phyloP scores from a whole-genome alignment of 1,140 invertebrate species.

The Drosophila nasuta region DNA sequence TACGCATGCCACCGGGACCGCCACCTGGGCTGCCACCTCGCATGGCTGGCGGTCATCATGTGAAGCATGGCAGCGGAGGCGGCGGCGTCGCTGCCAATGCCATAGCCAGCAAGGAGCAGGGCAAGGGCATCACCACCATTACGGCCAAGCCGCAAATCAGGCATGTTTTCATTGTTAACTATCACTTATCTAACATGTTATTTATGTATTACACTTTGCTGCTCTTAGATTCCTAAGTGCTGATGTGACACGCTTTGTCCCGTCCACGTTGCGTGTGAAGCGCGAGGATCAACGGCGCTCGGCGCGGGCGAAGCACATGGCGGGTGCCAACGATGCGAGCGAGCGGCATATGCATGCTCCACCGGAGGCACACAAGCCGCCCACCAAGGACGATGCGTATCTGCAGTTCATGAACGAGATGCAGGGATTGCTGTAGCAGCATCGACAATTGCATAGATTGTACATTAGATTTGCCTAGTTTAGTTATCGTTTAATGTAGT shows the following conservation, averaged over 20 bases:
- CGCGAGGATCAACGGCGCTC: slow-evolving; percentile 90
- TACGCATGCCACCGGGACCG: slow-evolving; percentile 88
- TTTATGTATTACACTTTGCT: background rate
- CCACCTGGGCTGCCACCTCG: slow-evolving; percentile 88
- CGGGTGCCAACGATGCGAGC: slow-evolving; percentile 60
- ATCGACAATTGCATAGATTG: background rate
- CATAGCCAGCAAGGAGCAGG: slow-evolving; percentile 81
- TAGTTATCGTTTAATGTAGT: slow-evolving; percentile 17
- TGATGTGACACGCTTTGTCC: slow-evolving; percentile 97
- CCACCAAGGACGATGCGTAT: slow-evolving; percentile 98
- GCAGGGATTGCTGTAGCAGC: slow-evolving; percentile 92
- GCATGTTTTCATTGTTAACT: slow-evolving; percentile 60
- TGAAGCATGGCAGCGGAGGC: slow-evolving; percentile 36
- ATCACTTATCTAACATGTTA: background rate
- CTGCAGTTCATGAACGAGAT: slow-evolving; percentile 99
- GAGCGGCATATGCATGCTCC: slow-evolving; percentile 51
- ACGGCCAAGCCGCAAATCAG: slow-evolving; percentile 97
- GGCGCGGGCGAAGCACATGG: slow-evolving; percentile 80
- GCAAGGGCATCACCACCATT: slow-evolving; percentile 89
- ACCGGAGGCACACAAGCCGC: slow-evolving; percentile 86
- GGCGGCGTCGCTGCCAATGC: slow-evolving; percentile 23
- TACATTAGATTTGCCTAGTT: slow-evolving; percentile 34
- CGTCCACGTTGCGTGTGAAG: slow-evolving; percentile 93
- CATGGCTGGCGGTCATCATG: slow-evolving; percentile 75
- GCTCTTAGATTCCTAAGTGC: slow-evolving; percentile 92